Evolutionary conservation across 2,797 vertebrate genomes (phyloP).

Genomic region (Epinephelus awoara): DNA sequence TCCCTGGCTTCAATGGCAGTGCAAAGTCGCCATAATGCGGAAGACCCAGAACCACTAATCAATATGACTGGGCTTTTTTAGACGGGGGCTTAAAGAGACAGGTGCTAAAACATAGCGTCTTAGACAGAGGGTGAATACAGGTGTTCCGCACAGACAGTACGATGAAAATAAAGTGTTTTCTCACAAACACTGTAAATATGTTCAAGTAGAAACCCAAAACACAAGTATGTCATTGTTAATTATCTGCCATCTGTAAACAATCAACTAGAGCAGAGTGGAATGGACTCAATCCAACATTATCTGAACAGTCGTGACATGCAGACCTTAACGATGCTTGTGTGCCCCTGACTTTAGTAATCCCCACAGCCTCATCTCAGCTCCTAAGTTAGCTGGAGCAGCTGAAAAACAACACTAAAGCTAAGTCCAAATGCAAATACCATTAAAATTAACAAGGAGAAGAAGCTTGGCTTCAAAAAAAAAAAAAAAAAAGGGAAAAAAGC

Average conservation of each 20-base stretch:
- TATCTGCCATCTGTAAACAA: background rate
- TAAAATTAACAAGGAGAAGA: background rate
- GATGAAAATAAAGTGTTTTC: too few species aligned
- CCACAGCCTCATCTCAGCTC: background rate
- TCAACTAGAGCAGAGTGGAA: constrained; percentile 7
- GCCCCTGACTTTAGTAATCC: background rate
- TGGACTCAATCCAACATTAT: constrained; percentile 22
- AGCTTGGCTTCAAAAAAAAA: background rate
- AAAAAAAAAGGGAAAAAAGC: background rate
- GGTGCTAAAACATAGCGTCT: too few species aligned
- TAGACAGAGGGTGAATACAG: too few species aligned
- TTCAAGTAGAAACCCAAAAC: too few species aligned
- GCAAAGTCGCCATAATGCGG: too few species aligned
- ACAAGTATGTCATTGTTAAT: background rate
- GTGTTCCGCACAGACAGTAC: too few species aligned
- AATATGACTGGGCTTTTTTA: too few species aligned
- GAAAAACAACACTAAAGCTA: background rate
- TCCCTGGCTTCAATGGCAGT: too few species aligned
- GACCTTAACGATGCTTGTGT: background rate
- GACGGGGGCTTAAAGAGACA: too few species aligned
- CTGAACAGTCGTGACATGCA: background rate
- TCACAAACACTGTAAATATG: too few species aligned
- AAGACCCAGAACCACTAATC: too few species aligned
- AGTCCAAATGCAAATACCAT: background rate
- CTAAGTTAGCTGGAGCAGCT: constrained; percentile 2